phyloP scores from a whole-genome alignment of 1,140 invertebrate species.

The Drosophila nikananu region DNA sequence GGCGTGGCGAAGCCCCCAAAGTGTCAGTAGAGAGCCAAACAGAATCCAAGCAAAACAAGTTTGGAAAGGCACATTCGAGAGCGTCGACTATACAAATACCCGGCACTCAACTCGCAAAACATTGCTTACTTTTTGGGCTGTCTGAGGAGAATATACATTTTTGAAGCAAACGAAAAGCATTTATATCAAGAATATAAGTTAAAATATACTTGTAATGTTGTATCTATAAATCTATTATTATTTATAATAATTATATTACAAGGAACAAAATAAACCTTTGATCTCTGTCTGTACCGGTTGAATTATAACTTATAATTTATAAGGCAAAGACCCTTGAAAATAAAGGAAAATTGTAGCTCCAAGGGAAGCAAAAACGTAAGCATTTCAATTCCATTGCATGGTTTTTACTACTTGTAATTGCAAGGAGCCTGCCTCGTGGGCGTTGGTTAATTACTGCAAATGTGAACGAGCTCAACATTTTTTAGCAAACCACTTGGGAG shows the following conservation, averaged over 20 bases:
- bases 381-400: conserved; percentile 34
- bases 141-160: neutral
- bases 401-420: conserved; percentile 26
- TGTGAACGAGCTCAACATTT: conserved; percentile 44
- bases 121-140: neutral
- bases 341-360: conserved; percentile 19
- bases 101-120: neutral
- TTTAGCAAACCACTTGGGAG: conserved; percentile 42
- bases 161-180: neutral
- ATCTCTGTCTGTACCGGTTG: neutral
- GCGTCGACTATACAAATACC: conserved; percentile 10
- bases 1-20: conserved; percentile 53
- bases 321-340: conserved; percentile 8
- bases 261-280: too few relatives aligned
- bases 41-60: conserved; percentile 57
- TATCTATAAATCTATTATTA: neutral
- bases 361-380: conserved; percentile 4
- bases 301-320: too few relatives aligned
- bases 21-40: conserved; percentile 50
- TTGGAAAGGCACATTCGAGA: neutral
- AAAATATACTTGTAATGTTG: too few relatives aligned
- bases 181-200: neutral
- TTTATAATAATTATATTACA: neutral
- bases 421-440: neutral
- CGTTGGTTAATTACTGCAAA: conserved; percentile 51